phyloP scores from a whole-genome alignment of 2,797 vertebrate species.

The Hirundo rustica region DNA sequence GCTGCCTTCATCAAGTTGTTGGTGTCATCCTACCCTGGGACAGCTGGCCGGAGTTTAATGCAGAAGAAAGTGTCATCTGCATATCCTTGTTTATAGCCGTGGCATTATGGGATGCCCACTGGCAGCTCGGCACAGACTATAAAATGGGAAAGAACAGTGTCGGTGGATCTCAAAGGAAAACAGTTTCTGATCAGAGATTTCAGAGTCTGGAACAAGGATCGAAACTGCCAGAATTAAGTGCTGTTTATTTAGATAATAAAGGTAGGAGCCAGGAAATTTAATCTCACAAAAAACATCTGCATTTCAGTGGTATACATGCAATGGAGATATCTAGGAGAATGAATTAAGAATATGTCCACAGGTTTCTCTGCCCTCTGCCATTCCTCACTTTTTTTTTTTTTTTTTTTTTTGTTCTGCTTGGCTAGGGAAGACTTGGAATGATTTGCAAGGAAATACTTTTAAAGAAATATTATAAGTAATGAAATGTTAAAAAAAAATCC shows the following conservation, averaged over 20 bases:
- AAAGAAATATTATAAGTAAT: neutral
- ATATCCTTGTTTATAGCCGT: neutral
- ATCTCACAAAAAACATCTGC: neutral
- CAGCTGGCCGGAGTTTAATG: conserved; percentile 12
- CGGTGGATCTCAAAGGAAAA: neutral
- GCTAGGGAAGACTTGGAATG: neutral
- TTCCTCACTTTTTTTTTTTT: neutral
- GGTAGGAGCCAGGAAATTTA: neutral
- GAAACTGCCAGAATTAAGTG: neutral
- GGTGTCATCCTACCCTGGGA: conserved; percentile 33
- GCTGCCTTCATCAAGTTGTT: neutral
- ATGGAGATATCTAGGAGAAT: neutral
- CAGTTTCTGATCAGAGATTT: neutral
- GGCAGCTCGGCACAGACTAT: neutral
- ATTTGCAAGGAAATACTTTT: conserved; percentile 13
- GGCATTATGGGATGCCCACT: neutral
- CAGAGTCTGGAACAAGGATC: neutral
- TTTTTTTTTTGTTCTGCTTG: neutral
- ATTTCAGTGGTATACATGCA: neutral
- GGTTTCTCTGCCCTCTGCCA: neutral
- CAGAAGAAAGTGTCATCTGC: neutral
- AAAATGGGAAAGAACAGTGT: neutral
- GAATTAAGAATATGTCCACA: neutral
- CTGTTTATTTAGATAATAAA: neutral
- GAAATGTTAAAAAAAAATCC: neutral